Percentiles rank a stretch among this genome's conserved stretches.
Evolutionary conservation across 2,113 vertebrate genomes (phyloP).

Genomic region (Alligator sinensis): DNA sequence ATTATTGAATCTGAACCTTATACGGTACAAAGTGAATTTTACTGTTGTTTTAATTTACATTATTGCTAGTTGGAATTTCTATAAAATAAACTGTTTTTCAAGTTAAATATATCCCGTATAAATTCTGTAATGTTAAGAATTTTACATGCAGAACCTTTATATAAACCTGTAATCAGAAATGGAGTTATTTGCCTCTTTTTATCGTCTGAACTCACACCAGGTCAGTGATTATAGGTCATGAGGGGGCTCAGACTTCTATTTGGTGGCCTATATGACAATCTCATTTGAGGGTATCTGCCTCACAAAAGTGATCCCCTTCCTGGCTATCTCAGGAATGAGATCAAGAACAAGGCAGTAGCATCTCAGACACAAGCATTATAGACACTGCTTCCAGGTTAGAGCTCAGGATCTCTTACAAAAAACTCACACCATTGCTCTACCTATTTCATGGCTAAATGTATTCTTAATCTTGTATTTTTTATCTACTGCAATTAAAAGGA

Average conservation of each 20-base stretch:
- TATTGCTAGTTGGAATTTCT: slow-evolving; percentile 19
- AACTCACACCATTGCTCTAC: not conserved
- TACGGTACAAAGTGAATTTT: not conserved
- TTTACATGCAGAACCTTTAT: not conserved
- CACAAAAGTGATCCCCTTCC: not conserved
- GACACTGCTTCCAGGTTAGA: not conserved
- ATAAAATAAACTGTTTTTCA: slow-evolving; percentile 38
- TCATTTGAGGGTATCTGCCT: not conserved
- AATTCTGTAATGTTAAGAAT: slow-evolving; percentile 2
- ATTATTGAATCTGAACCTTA: slow-evolving; percentile 50
- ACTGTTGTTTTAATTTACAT: slow-evolving; percentile 53
- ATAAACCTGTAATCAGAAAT: not conserved
- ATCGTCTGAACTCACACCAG: not conserved
- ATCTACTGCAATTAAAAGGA: slow-evolving; percentile 16
- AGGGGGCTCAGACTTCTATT: not conserved
- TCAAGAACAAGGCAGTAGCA: not conserved
- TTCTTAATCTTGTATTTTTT: not conserved
- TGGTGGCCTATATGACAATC: not conserved
- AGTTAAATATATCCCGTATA: slow-evolving; percentile 35
- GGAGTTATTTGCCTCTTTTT: not conserved
- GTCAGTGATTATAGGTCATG: not conserved
- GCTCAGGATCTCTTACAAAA: not conserved
- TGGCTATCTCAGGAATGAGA: not conserved
- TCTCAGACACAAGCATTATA: not conserved
- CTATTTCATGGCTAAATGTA: not conserved